Base-by-base conservation (phyloP, 2,797 vertebrate genomes). In the Sebastes variabilis region DNA sequence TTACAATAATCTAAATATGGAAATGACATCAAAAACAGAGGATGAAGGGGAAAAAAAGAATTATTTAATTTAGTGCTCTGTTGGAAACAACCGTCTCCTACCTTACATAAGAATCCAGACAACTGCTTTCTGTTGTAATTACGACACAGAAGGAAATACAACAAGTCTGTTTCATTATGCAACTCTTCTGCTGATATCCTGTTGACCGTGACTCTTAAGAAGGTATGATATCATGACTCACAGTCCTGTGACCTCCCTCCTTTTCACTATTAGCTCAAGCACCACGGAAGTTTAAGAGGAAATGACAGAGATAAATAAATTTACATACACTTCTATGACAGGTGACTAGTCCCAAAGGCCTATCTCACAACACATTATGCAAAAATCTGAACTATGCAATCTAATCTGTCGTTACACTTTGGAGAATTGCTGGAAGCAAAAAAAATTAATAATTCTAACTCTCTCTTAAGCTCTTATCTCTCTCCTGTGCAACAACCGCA, bases 211-310 rank as follows among this genome's bases (percentile, higher is more conserved):
- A 36, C 27, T 55, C 25, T 34, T 18, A 2, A 8, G 20, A 8
- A 64, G 34, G 32, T 27, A 14, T 49, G 16, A 49, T 4, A 36
- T 68, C 12, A 73, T 79, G 66, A 87, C 65, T 90, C 66, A 84
- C 16, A 30, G 3, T 27, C 46, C 16, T 49, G 55, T n/a, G 27
- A 60, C 16, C 34, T 6, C 13, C 30, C 36, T 73, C 29, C 20
- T 74, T 8, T 34, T 7, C 7, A 54, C 7, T 13, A 34, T 30
- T 8, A 64, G 18, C 1, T 13, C 12, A 65, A 36, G 54, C 2
- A 6, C 74, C 55, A 30, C 1, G 0, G 4, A 54, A 54, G 22
- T 8, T 5, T 25, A 58, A 30, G 5, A 2, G 4, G 29, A 61
- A 62, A 59, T 9, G 4, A 13, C 24, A 20, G 3, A 36, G 8